A percentile compares a stretch with the other conserved stretches of the same genome.
These are phyloP conservation scores for Drosophila kanapiae DNA, from an alignment of 1,140 invertebrate genomes.

Conservation along the genomic window DNA sequence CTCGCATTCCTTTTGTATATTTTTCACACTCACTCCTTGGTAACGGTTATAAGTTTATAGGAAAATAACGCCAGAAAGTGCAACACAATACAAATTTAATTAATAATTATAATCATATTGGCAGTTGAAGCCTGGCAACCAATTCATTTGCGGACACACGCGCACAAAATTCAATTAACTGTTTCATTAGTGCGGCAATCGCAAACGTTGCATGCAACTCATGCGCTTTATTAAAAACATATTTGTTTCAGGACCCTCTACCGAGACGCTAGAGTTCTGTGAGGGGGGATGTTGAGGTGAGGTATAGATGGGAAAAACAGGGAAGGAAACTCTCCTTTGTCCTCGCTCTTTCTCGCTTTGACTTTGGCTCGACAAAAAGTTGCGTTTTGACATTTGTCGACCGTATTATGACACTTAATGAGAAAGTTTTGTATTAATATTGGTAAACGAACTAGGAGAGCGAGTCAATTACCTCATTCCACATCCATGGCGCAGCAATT, in stretches of 20 bases:
- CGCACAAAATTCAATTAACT: slow-evolving; percentile 63
- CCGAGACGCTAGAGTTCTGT: slow-evolving; percentile 18
- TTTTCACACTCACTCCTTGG: slow-evolving; percentile 13
- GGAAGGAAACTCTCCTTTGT: no score
- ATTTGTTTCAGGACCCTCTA: slow-evolving; percentile 45
- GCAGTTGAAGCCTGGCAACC: slow-evolving; percentile 23
- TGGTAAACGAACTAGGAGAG: slow-evolving; percentile 45
- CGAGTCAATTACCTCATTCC: slow-evolving; percentile 44
- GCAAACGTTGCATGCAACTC: slow-evolving; percentile 31
- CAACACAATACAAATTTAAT: slow-evolving; percentile 38
- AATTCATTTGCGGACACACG: slow-evolving; percentile 34
- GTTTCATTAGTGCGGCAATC: slow-evolving; percentile 35
- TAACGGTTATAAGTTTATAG: slow-evolving; percentile 4
- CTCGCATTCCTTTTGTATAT: slow-evolving; percentile 15
- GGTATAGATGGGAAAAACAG: neutral
- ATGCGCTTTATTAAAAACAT: slow-evolving; percentile 62
- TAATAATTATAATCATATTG: slow-evolving; percentile 50
- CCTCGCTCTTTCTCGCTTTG: neutral
- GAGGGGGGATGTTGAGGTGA: no score
- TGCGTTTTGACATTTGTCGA: slow-evolving; percentile 53
- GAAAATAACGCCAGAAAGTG: slow-evolving; percentile 9
- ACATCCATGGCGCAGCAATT: slow-evolving; percentile 44
- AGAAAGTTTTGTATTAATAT: slow-evolving; percentile 59
- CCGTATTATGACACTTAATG: slow-evolving; percentile 56
- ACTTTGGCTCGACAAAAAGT: slow-evolving; percentile 38